phyloP scores from a whole-genome alignment of 2,113 vertebrate genomes.

The Pristiophorus japonicus region DNA sequence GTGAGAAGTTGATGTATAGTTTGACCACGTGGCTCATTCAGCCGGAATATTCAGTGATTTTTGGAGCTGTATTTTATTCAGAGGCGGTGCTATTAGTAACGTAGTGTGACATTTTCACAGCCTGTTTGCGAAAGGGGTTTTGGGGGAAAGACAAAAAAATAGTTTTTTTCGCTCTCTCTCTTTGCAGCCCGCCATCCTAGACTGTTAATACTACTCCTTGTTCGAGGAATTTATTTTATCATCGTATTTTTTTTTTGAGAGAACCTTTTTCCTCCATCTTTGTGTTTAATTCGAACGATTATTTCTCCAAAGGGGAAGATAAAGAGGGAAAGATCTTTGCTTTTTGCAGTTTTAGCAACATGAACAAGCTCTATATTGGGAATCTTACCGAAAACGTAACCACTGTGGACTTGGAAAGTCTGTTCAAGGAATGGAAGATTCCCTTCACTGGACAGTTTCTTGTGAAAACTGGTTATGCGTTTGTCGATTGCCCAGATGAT shows the following conservation, averaged over 20 bases:
- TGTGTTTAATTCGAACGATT: conserved; percentile 4
- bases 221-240: conserved; percentile 13
- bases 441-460: conserved; percentile 86
- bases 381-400: conserved; percentile 90
- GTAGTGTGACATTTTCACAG: conserved; percentile 83
- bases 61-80: conserved; percentile 53
- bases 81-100: conserved; percentile 78
- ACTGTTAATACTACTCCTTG: background rate
- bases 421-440: conserved; percentile 96
- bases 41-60: conserved; percentile 77
- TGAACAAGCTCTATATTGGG: conserved; percentile 98
- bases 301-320: conserved; percentile 20
- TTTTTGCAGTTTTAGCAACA: conserved; percentile 57
- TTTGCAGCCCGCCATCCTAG: conserved; percentile 15
- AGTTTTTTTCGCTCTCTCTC: conserved; percentile 25
- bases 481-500: conserved; percentile 97
- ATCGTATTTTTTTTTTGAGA: background rate
- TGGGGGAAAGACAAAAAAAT: conserved; percentile 36
- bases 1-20: conserved; percentile 97
- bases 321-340: conserved; percentile 65
- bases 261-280: background rate
- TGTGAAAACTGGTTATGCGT: conserved; percentile 93
- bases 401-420: conserved; percentile 87
- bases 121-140: conserved; percentile 70
- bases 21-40: conserved; percentile 99